Base-by-base conservation (phyloP, 2,888 invertebrate genomes). In the Allacma fusca region DNA sequence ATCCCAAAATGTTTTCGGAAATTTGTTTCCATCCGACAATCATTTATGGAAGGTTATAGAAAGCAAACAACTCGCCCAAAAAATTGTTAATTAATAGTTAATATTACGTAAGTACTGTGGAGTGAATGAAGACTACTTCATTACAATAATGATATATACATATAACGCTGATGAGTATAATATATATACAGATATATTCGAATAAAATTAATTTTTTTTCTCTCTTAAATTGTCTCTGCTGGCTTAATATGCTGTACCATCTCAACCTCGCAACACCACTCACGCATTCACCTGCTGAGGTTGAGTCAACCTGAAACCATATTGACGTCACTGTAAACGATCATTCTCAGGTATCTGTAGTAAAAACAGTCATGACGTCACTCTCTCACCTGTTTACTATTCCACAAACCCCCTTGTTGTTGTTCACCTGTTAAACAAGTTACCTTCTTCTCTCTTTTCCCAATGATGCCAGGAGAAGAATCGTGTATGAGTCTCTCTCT, bases 361-460 rank as follows among this genome's bases (percentile, higher is more conserved):
- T 26, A 70, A 24, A 70, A 70, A 70, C 50, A 57, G 44, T 1
- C n/a, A 50, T 72, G 72, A 72, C 72, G 72, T 72, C 72, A 72
- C 21, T n/a, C 59, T 50, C 73, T 73, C 73, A 73, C 73, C 73
- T 73, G 73, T 59, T 73, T 64, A 72, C 68, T 40, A 68, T 68
- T 68, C 34, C 40, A 68, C 73, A 62, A 73, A 73, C 73, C 73
- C 73, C 62, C 73, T 62, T 73, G 57, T 71, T 44, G 67, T 40
- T 59, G 29, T 72, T 62, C 73, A 73, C 73, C 73, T 73, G 73
- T 62, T 72, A 44, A 68, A 29, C 68, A 68, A 62, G 19, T 62
- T 62, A 62, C 62, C 62, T 62, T 62, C 57, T 57, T 57, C 62
- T 62, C 62, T 62, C 62, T 62, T 26, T 62, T 26, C 24, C 23